These are phyloP conservation scores for Aplocera efformata DNA, from an alignment of 2,888 invertebrate species.

Conservation along the genomic window DNA sequence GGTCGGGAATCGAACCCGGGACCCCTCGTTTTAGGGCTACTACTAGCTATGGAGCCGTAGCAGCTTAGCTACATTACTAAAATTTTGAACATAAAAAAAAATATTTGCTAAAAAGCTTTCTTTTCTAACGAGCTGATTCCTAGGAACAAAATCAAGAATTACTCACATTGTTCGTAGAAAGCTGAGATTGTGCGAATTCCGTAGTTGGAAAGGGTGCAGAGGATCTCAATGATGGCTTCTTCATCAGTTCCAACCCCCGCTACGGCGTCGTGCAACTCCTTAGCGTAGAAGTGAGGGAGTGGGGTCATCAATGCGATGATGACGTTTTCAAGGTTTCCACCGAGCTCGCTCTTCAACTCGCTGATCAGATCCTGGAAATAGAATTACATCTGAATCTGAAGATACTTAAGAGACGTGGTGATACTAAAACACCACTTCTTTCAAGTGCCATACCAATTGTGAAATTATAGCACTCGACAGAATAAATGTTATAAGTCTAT, in stretches of 20 bases:
- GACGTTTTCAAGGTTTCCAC: constrained; percentile 94
- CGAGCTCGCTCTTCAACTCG: constrained; percentile 93
- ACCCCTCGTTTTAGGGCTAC: too few relatives aligned
- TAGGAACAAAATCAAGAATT: not conserved
- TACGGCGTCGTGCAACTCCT: constrained; percentile 93
- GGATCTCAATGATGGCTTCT: constrained; percentile 94
- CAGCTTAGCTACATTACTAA: too few relatives aligned
- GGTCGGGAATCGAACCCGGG: too few relatives aligned
- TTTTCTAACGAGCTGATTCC: too few relatives aligned
- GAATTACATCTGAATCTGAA: not conserved
- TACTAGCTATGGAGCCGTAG: too few relatives aligned
- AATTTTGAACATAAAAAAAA: too few relatives aligned
- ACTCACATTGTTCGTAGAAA: constrained; percentile 90
- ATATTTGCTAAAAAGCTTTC: too few relatives aligned
- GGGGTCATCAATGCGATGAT: constrained; percentile 95
- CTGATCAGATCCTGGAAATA: constrained; percentile 84
- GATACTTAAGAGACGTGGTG: too few relatives aligned
- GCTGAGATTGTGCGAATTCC: constrained; percentile 92
- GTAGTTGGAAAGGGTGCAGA: constrained; percentile 94
- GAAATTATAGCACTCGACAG: too few relatives aligned
- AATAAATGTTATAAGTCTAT: too few relatives aligned
- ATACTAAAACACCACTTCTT: too few relatives aligned
- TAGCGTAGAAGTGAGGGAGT: constrained; percentile 93
- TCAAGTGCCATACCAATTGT: too few relatives aligned
- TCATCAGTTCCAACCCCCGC: constrained; percentile 93